Evolutionary conservation across 2,888 invertebrate genomes (phyloP).

Genomic region (Phania funesta): DNA sequence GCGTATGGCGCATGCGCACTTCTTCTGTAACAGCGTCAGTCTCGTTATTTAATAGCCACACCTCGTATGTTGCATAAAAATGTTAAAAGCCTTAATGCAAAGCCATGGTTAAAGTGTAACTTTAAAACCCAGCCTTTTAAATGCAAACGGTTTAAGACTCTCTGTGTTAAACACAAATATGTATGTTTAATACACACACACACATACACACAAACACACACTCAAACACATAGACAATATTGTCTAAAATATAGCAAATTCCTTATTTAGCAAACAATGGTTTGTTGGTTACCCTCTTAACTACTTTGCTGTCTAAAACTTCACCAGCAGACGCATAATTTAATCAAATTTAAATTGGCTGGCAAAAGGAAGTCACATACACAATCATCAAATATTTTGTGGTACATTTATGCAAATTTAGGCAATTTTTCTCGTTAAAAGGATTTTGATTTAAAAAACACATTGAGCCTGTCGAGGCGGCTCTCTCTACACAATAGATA

Average conservation of each 20-base stretch:
- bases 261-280: conserved; percentile 66
- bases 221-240: background rate
- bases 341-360: conserved; percentile 65
- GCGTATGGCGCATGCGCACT: no score
- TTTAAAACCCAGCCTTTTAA: background rate
- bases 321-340: conserved; percentile 55
- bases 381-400: background rate
- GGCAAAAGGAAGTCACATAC: conserved; percentile 2
- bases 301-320: background rate
- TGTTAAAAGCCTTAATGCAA: conserved; percentile 27
- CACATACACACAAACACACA: no score
- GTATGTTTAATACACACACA: no score
- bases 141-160: conserved; percentile 19
- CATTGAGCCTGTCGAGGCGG: no score
- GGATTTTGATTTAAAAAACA: background rate
- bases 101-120: background rate
- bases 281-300: background rate
- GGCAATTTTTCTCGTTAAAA: background rate
- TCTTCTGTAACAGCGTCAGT: no score
- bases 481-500: no score
- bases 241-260: conserved; percentile 46
- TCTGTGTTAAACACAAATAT: conserved; percentile 17
- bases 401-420: conserved; percentile 37
- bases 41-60: no score
- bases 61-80: conserved; percentile 17